A percentile compares a stretch with the other conserved stretches of the same genome.
Evolutionary conservation across 2,797 vertebrate genomes (phyloP).

Genomic region (Tinamus major): DNA sequence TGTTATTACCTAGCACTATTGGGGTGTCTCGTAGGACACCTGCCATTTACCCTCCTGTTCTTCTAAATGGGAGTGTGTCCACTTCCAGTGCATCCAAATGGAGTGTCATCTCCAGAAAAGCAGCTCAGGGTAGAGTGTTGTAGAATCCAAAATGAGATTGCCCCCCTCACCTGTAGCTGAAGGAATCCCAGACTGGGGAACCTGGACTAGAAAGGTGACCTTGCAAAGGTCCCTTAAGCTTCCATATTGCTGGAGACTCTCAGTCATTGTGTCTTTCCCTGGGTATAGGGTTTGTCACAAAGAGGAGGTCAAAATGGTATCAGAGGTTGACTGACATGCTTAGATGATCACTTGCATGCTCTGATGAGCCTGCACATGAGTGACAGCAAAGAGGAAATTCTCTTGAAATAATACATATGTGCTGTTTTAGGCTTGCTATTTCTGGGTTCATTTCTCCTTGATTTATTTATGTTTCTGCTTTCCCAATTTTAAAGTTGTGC

Average conservation of each 20-base stretch:
- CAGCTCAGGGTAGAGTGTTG: neutral
- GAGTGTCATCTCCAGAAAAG: neutral
- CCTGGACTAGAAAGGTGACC: neutral
- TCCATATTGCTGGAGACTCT: neutral
- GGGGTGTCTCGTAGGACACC: neutral
- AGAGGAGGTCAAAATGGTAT: neutral
- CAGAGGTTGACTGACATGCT: neutral
- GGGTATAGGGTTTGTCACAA: neutral
- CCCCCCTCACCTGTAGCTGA: neutral
- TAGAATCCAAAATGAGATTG: neutral
- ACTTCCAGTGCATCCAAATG: too few species aligned
- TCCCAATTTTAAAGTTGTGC: neutral
- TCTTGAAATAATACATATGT: neutral
- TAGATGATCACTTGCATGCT: neutral
- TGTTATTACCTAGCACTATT: neutral
- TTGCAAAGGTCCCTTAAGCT: neutral
- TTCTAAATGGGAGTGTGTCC: neutral
- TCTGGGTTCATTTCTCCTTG: neutral
- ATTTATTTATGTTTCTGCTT: neutral
- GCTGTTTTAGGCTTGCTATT: neutral
- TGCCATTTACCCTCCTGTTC: neutral
- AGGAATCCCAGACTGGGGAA: neutral
- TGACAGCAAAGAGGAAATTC: neutral
- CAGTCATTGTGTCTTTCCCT: neutral
- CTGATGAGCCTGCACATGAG: neutral